Conservation (phyloP, 2,888 invertebrate genomes). For the Cosmia pyralina region DNA sequence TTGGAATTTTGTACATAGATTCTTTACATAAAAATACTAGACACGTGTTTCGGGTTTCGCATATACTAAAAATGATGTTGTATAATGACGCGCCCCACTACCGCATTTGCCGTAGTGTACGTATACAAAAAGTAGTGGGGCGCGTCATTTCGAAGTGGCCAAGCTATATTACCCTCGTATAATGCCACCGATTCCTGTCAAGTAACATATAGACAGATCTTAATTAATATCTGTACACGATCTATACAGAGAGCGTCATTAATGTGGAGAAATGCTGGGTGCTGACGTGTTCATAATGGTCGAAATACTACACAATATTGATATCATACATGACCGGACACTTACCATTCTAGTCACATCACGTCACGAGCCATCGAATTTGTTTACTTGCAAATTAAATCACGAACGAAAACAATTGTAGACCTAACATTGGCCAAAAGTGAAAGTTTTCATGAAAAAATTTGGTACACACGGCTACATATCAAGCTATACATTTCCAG, state of each 20-base stretch:
- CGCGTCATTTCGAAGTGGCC: too few species aligned
- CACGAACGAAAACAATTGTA: neutral
- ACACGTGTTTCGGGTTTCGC: too few species aligned
- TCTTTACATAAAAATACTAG: too few species aligned
- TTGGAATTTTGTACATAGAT: too few species aligned
- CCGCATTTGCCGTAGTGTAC: too few species aligned
- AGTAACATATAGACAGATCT: conserved; percentile 22
- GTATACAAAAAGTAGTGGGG: too few species aligned
- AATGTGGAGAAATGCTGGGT: conserved; percentile 3
- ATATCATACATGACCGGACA: neutral
- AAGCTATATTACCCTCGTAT: neutral
- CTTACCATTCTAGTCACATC: neutral
- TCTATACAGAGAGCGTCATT: conserved; percentile 15
- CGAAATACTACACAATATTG: neutral
- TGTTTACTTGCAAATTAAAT: neutral
- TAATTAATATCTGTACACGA: conserved; percentile 21
- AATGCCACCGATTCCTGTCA: neutral
- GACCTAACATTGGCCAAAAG: neutral
- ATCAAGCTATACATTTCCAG: too few species aligned
- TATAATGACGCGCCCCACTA: too few species aligned
- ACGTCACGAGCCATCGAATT: neutral
- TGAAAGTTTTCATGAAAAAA: conserved; percentile 8
- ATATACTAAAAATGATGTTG: too few species aligned
- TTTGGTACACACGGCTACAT: too few species aligned
- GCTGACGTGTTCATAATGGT: conserved; percentile 20